Percentiles rank a stretch among this genome's conserved stretches.
Evolutionary conservation across 2,113 vertebrate species (phyloP).

Genomic region (Corythoichthys haematopterus): DNA sequence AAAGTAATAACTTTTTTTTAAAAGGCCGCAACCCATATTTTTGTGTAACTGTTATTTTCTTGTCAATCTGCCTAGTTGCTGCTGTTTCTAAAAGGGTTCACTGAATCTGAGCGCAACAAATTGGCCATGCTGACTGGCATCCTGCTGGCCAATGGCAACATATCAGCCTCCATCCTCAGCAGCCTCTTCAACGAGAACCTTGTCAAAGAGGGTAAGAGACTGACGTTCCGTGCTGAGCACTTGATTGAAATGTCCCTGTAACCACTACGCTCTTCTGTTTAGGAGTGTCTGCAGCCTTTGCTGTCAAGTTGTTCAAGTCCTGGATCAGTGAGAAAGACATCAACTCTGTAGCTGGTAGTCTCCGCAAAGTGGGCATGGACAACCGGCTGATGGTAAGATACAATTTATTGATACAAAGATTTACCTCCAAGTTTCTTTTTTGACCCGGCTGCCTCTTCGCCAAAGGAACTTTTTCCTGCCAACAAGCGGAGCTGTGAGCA

Average conservation of each 20-base stretch:
- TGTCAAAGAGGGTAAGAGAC: conserved; percentile 90
- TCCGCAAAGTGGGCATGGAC: conserved; percentile 98
- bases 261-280: background rate
- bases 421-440: background rate
- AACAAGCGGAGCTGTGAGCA: conserved; percentile 98
- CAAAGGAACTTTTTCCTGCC: conserved; percentile 94
- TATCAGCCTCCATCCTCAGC: conserved; percentile 93
- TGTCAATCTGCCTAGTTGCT: conserved; percentile 76
- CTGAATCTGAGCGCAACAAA: conserved; percentile 97
- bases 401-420: background rate
- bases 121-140: conserved; percentile 96
- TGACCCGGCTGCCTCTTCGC: background rate
- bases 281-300: conserved; percentile 98
- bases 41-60: background rate
- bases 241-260: background rate
- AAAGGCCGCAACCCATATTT: background rate
- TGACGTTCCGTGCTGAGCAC: background rate
- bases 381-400: conserved; percentile 89
- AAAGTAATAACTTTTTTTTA: background rate
- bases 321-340: conserved; percentile 99
- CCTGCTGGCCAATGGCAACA: conserved; percentile 92
- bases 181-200: conserved; percentile 98
- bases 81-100: conserved; percentile 97
- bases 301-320: conserved; percentile 97
- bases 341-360: conserved; percentile 88